phyloP scores from a whole-genome alignment of 2,797 vertebrate genomes.

The Gila robusta region DNA sequence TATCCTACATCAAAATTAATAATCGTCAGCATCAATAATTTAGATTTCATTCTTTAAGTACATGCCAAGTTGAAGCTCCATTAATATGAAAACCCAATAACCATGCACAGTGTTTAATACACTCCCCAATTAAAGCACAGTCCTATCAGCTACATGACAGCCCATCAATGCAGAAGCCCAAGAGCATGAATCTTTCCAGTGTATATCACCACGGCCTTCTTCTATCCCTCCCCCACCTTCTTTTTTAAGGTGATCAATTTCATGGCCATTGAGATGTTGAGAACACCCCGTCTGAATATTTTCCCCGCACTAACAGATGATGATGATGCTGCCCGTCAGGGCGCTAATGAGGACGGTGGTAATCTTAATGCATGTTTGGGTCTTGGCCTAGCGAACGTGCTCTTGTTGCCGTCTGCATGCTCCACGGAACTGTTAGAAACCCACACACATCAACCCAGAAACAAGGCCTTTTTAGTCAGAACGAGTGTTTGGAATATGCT shows the following conservation, averaged over 20 bases:
- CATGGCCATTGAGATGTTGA: slow-evolving; percentile 26
- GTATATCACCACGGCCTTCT: slow-evolving; percentile 33
- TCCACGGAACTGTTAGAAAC: neutral
- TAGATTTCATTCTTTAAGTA: slow-evolving; percentile 57
- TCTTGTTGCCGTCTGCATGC: slow-evolving; percentile 29
- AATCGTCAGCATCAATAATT: slow-evolving; percentile 56
- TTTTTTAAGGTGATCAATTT: slow-evolving; percentile 52
- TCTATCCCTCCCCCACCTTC: slow-evolving; percentile 72
- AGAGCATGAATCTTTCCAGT: slow-evolving; percentile 41
- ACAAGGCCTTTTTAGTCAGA: slow-evolving; percentile 25
- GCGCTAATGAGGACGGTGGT: slow-evolving; percentile 32
- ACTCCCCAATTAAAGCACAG: slow-evolving; percentile 49
- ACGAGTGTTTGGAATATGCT: slow-evolving; percentile 17
- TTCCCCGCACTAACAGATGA: slow-evolving; percentile 45
- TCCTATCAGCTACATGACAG: slow-evolving; percentile 46
- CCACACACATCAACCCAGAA: slow-evolving; percentile 3
- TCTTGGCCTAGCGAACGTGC: slow-evolving; percentile 20
- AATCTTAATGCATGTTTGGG: slow-evolving; percentile 40
- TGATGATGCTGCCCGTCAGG: slow-evolving; percentile 45
- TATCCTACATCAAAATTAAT: slow-evolving; percentile 57
- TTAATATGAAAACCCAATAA: slow-evolving; percentile 58
- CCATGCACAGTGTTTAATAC: slow-evolving; percentile 51
- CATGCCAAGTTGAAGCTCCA: slow-evolving; percentile 48
- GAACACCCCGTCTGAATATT: slow-evolving; percentile 37
- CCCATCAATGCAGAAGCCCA: slow-evolving; percentile 46